Evolutionary conservation across 2,888 invertebrate genomes (phyloP).

Genomic region (Drosophila aldrichi): DNA sequence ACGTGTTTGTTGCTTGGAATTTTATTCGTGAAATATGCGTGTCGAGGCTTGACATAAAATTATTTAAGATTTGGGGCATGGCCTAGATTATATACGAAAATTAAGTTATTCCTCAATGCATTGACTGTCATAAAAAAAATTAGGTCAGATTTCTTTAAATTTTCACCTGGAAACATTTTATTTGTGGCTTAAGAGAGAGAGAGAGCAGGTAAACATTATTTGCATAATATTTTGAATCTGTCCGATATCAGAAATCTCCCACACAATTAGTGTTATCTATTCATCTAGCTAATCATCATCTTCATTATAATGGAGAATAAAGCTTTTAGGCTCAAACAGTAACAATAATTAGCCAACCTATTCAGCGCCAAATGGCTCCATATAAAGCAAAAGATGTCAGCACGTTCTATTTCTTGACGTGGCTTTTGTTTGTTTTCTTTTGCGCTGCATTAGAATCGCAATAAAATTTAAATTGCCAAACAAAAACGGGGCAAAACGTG

Average conservation of each 20-base stretch:
- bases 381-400: slow-evolving; percentile 37
- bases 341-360: slow-evolving; percentile 30
- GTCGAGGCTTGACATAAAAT: slow-evolving; percentile 8
- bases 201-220: neutral
- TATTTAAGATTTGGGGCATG: slow-evolving; percentile 4
- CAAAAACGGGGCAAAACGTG: slow-evolving; percentile 47
- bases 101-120: neutral
- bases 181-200: too few species aligned
- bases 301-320: neutral
- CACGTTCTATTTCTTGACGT: slow-evolving; percentile 30
- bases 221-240: neutral
- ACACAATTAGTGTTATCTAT: neutral
- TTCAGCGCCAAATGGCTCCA: slow-evolving; percentile 54
- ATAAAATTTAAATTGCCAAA: slow-evolving; percentile 72
- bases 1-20: slow-evolving; percentile 2
- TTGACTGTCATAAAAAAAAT: neutral
- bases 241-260: neutral
- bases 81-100: neutral
- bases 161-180: neutral
- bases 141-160: neutral
- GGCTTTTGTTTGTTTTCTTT: slow-evolving; percentile 43
- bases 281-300: neutral
- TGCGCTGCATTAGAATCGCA: slow-evolving; percentile 62
- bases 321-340: slow-evolving; percentile 21
- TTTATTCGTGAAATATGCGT: slow-evolving; percentile 4